Conservation (phyloP, 92 coral and sea anemone genomes). For the Zoanthus sansibaricus region DNA sequence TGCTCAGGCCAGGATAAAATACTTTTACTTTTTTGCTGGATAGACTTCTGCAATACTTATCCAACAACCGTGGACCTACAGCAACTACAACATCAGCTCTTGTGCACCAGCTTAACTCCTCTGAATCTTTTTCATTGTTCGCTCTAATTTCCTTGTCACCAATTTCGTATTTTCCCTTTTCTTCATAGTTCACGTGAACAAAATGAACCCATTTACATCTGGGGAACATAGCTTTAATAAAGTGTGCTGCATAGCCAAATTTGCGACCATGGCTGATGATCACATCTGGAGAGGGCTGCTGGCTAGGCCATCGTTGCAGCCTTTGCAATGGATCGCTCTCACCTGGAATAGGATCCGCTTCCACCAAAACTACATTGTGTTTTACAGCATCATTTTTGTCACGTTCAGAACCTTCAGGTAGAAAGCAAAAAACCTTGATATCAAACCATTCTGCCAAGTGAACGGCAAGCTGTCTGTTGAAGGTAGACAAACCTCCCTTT, state of each 20-base stretch:
- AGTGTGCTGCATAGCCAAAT: neutral
- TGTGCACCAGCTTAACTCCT: no score
- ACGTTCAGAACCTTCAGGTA: neutral
- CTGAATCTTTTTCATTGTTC: neutral
- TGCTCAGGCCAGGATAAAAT: neutral
- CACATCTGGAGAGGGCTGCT: neutral
- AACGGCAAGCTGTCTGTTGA: constrained; percentile 14
- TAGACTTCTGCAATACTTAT: neutral
- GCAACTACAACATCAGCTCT: no score
- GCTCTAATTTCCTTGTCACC: neutral
- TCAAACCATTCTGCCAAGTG: neutral
- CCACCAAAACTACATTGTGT: neutral
- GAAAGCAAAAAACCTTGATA: neutral
- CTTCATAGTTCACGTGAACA: no score
- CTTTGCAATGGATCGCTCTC: neutral
- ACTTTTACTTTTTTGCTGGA: neutral
- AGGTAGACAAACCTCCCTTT: constrained; percentile 14
- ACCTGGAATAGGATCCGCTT: neutral
- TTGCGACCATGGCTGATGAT: no score
- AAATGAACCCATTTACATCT: neutral
- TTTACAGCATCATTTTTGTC: neutral
- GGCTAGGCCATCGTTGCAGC: neutral
- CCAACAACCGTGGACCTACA: neutral
- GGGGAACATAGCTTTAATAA: neutral
- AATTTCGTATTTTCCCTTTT: neutral